Percentiles rank a stretch among this genome's conserved stretches.
These are phyloP conservation scores for Pseudorasbora parva DNA, from an alignment of 2,113 vertebrate genomes.

Conservation along the genomic window DNA sequence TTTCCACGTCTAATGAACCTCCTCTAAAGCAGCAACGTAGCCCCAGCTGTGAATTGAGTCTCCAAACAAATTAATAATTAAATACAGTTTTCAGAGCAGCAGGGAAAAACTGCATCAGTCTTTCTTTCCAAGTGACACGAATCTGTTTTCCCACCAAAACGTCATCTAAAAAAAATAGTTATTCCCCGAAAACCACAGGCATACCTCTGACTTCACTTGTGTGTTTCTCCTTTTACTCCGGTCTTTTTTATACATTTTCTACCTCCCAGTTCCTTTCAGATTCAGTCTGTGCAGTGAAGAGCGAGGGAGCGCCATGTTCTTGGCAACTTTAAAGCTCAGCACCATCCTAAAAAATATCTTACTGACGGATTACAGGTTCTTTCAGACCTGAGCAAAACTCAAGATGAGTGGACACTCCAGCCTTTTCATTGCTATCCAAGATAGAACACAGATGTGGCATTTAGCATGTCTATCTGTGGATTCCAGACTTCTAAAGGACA, in stretches of 20 bases:
- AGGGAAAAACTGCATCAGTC: constrained; percentile 35
- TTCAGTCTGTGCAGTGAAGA: neutral
- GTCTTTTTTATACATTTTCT: constrained; percentile 28
- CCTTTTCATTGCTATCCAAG: constrained; percentile 28
- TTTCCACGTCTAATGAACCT: constrained; percentile 42
- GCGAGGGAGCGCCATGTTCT: constrained; percentile 20
- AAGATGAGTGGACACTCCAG: neutral
- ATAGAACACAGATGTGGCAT: neutral
- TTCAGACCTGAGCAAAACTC: constrained; percentile 11
- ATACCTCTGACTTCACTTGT: constrained; percentile 16
- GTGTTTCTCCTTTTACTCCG: neutral
- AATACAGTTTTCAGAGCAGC: constrained; percentile 63
- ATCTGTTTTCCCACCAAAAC: constrained; percentile 45
- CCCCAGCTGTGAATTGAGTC: constrained; percentile 65
- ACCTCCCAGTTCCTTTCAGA: constrained; percentile 17
- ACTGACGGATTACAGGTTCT: constrained; percentile 19
- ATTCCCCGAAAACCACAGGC: constrained; percentile 39
- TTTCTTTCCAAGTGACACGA: neutral
- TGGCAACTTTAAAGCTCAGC: constrained; percentile 28
- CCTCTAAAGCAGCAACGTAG: constrained; percentile 56
- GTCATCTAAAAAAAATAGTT: constrained; percentile 50
- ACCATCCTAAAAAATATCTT: constrained; percentile 30
- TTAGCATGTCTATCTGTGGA: constrained; percentile 14
- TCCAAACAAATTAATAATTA: constrained; percentile 73
- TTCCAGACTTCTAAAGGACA: constrained; percentile 18